Evolutionary conservation across 2,113 vertebrate genomes (phyloP).

Genomic region (Dipodomys spectabilis): DNA sequence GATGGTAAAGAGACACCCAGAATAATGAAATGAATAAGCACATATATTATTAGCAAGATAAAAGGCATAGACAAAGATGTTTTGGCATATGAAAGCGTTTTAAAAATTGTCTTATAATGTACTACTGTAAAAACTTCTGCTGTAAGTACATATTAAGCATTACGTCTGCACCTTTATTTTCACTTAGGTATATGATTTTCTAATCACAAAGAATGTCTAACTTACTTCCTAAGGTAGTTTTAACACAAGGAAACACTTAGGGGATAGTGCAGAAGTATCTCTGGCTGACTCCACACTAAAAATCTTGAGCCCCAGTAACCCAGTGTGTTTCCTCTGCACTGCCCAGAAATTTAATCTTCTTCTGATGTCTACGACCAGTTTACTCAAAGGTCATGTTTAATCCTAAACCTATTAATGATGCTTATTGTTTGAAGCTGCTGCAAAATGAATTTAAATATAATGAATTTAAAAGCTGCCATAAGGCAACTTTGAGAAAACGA

Average conservation of each 20-base stretch:
- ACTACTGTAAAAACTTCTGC: background rate
- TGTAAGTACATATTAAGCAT: background rate
- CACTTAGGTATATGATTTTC: too few species aligned
- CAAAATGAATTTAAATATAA: slow-evolving; percentile 44
- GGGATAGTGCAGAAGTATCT: slow-evolving; percentile 17
- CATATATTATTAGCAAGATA: background rate
- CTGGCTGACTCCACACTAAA: slow-evolving; percentile 21
- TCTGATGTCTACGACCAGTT: slow-evolving; percentile 46
- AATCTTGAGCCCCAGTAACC: background rate
- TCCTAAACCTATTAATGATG: slow-evolving; percentile 27
- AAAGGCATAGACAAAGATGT: background rate
- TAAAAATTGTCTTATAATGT: slow-evolving; percentile 9
- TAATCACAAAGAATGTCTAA: background rate
- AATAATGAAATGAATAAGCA: background rate
- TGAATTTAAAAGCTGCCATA: background rate
- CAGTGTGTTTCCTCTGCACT: background rate
- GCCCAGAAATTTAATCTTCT: slow-evolving; percentile 12
- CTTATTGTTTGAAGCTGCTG: background rate
- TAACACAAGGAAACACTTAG: background rate
- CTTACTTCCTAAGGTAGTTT: background rate
- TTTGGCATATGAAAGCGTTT: background rate
- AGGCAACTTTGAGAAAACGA: slow-evolving; percentile 36
- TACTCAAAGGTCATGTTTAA: slow-evolving; percentile 47
- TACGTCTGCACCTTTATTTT: background rate
- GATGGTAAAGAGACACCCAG: slow-evolving; percentile 9